Percentiles rank a stretch among this genome's conserved stretches.
These are phyloP conservation scores for Peromyscus attwateri DNA, from an alignment of 2,797 vertebrate genomes.

Conservation along the genomic window DNA sequence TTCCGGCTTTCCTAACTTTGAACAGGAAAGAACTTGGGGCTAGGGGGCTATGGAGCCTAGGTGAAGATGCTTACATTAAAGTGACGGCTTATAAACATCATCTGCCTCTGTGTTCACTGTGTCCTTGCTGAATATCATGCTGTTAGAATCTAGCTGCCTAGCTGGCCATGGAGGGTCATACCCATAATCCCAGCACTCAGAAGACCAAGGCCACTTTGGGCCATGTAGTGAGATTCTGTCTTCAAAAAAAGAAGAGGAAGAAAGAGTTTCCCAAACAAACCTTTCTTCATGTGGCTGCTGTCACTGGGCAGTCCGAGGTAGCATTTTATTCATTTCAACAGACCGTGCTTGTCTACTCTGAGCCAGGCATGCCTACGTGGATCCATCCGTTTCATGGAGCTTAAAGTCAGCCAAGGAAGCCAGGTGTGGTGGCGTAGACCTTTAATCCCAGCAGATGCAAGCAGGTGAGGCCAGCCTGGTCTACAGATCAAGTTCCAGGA, in stretches of 20 bases:
- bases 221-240: background rate
- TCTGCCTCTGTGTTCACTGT: slow-evolving; percentile 25
- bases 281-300: background rate
- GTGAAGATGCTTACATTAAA: slow-evolving; percentile 69
- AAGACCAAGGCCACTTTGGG: background rate
- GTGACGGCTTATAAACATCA: slow-evolving; percentile 5
- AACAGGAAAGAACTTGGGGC: background rate
- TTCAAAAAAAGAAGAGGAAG: background rate
- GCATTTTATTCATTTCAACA: slow-evolving; percentile 6
- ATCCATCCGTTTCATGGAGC: background rate
- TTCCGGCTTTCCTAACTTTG: background rate
- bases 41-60: background rate
- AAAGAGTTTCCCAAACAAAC: background rate
- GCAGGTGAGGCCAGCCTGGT: no score
- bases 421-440: background rate
- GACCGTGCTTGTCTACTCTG: background rate
- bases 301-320: background rate
- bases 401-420: background rate
- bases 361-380: background rate
- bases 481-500: background rate
- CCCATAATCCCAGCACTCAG: background rate
- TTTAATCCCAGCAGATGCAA: no score
- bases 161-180: no score
- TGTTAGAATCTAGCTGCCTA: slow-evolving; percentile 2
- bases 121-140: background rate